Percentiles rank a stretch among this genome's conserved stretches.
Evolutionary conservation across 2,888 invertebrate genomes (phyloP).

Genomic region (Nomada ferruginata): DNA sequence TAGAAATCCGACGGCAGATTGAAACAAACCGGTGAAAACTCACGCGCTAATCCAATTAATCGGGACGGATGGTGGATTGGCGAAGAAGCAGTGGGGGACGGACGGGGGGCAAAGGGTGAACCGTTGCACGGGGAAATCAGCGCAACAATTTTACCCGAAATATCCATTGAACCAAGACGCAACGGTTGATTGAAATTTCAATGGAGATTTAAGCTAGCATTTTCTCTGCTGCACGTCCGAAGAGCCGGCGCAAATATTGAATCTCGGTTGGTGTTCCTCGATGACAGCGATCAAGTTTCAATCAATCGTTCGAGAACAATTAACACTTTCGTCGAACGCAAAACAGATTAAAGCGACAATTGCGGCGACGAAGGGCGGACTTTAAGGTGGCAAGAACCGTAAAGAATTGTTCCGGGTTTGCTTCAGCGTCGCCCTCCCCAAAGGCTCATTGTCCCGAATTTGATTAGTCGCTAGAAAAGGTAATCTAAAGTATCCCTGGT

Average conservation of each 20-base stretch:
- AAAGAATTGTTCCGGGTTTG: constrained; percentile 11
- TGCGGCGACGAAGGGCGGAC: background rate
- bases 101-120: too few species aligned
- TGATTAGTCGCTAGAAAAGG: constrained; percentile 43
- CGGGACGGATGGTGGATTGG: background rate
- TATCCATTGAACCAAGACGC: constrained; percentile 16
- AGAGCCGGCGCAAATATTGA: constrained; percentile 18
- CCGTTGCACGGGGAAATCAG: background rate
- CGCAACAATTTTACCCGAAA: constrained; percentile 44
- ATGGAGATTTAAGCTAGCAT: constrained; percentile 35
- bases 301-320: too few species aligned
- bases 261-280: background rate
- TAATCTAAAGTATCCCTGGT: constrained; percentile 13
- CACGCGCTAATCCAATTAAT: constrained; percentile 39
- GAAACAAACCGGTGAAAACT: constrained; percentile 38
- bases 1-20: constrained; percentile 8
- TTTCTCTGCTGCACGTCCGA: constrained; percentile 6
- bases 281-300: too few species aligned
- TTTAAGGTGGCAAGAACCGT: background rate
- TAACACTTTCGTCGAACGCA: background rate
- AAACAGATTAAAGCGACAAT: too few species aligned
- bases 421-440: constrained; percentile 11
- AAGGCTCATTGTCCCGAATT: constrained; percentile 35
- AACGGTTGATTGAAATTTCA: constrained; percentile 55
- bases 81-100: background rate